A percentile compares a stretch with the other conserved stretches of the same genome.
phyloP scores from a whole-genome alignment of 2,888 invertebrate species.

The Hofmannophila pseudospretella region DNA sequence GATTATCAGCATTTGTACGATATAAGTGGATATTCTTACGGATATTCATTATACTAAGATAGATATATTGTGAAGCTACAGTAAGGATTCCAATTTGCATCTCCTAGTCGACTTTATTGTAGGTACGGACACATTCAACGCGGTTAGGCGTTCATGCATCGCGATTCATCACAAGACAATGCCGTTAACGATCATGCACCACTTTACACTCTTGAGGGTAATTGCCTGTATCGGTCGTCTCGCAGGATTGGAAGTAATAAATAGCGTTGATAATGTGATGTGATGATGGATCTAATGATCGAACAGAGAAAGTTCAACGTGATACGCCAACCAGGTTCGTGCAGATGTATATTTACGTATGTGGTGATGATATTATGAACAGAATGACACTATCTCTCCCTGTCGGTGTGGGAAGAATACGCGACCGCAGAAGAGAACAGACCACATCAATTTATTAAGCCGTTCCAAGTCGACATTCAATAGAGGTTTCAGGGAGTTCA shows the following conservation, averaged over 20 bases:
- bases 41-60: too few species aligned
- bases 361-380: constrained; percentile 46
- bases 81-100: too few species aligned
- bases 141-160: constrained; percentile 51
- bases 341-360: constrained; percentile 53
- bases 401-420: constrained; percentile 60
- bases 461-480: constrained; percentile 57
- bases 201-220: constrained; percentile 43
- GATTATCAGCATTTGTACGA: too few species aligned
- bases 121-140: constrained; percentile 31
- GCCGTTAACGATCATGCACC: constrained; percentile 51
- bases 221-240: constrained; percentile 29
- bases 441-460: constrained; percentile 60
- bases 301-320: constrained; percentile 39
- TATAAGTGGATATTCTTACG: too few species aligned
- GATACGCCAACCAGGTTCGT: constrained; percentile 56
- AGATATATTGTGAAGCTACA: too few species aligned
- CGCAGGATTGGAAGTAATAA: constrained; percentile 41
- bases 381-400: constrained; percentile 57
- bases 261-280: constrained; percentile 46
- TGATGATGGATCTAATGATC: constrained; percentile 52
- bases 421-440: constrained; percentile 54
- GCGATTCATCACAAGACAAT: constrained; percentile 34
- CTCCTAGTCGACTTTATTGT: constrained; percentile 24
- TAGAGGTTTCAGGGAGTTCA: constrained; percentile 44